Evolutionary conservation across 2,797 vertebrate genomes (phyloP).

Genomic region (Acrossocheilus wenchowensis): DNA sequence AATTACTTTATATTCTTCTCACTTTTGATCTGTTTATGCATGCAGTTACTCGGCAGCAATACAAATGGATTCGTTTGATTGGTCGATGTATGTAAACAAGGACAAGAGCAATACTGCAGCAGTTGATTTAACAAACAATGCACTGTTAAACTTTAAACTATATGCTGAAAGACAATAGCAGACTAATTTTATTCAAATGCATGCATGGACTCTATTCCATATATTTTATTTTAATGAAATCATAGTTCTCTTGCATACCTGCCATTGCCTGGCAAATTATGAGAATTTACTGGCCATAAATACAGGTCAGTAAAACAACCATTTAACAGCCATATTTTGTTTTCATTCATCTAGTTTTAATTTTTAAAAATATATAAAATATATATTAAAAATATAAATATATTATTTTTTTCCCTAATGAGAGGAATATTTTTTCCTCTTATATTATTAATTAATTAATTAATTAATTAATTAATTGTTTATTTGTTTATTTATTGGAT

Average conservation of each 20-base stretch:
- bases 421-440: background rate
- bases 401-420: background rate
- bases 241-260: background rate
- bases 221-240: background rate
- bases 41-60: constrained; percentile 15
- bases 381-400: background rate
- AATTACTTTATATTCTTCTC: constrained; percentile 41
- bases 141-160: background rate
- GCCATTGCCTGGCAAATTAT: background rate
- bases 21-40: constrained; percentile 33
- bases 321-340: background rate
- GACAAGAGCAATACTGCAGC: constrained; percentile 25
- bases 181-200: background rate
- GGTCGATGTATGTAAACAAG: constrained; percentile 28
- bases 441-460: background rate
- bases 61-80: constrained; percentile 43
- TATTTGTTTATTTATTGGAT: background rate
- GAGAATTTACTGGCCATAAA: background rate
- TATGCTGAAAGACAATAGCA: background rate
- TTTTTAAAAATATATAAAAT: no score
- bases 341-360: background rate
- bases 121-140: constrained; percentile 24
- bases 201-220: background rate
- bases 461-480: no score
- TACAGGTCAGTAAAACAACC: background rate